Evolutionary conservation across 1,140 invertebrate species (phyloP), one percentile per base, ranked within the genome.

Genomic region (Drosophila lacteicornis): DNA sequence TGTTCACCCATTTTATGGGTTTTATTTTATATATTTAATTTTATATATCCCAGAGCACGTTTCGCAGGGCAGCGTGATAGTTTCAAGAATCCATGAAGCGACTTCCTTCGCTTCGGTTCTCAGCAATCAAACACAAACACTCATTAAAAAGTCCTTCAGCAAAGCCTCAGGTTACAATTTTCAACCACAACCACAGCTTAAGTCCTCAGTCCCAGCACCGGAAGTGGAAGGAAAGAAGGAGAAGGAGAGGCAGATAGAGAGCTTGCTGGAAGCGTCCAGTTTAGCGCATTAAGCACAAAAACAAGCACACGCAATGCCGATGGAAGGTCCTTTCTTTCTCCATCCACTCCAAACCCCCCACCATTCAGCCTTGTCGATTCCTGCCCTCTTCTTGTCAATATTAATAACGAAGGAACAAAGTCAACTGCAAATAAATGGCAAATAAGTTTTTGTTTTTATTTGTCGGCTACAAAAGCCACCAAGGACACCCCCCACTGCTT

Each of bases 71-170:
- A 59, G 15, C 45, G n/a, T 25, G 15, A 67, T 38, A 22, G 33
- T 42, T 66, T 30, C 12, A 65, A 67, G 43, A 51, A 71, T 49
- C 22, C 47, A 42, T 47, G 51, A 46, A 53, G 42, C 59, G 49
- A 80, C 71, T 71, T 80, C 60, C 80, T 46, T 40, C 43, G 19
- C 33, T 60, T 55, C 46, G 53, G 65, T 60, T 36, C 58, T 67
- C 63, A 53, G 59, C 82, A 86, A 79, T 82, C 70, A 79, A 88
- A 87, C 59, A 74, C 63, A 86, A 69, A 79, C 80, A 82, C 67
- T 88, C 83, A 88, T 83, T 87, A 83, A 88, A 87, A 88, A 88
- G 84, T 88, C 84, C 83, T 87, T 88, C 76, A 78, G 65, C 57
- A 68, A 84, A 69, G 80, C 83, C 63, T 86, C 84, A 66, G 76